A percentile compares a stretch with the other conserved stretches of the same genome.
phyloP scores from a whole-genome alignment of 1,140 invertebrate genomes.

The Centruroides sculpturatus region DNA sequence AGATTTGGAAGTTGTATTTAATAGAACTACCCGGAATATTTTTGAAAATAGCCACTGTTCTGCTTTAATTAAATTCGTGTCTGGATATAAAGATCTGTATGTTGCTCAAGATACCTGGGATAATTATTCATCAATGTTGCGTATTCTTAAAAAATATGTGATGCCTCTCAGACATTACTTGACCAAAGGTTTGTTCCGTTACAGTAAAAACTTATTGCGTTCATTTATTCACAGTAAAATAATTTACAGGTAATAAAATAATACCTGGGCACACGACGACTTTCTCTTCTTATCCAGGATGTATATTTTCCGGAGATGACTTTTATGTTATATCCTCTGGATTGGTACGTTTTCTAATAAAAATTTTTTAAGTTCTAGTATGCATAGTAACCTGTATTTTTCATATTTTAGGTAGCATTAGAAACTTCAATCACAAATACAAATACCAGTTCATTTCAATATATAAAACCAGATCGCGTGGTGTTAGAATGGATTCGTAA shows the following conservation, averaged over 20 bases:
- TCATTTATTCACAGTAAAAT: too few relatives aligned
- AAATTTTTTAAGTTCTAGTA: too few relatives aligned
- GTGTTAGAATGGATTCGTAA: conserved; percentile 61
- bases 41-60: conserved; percentile 38
- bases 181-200: too few relatives aligned
- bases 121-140: conserved; percentile 68
- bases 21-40: conserved; percentile 20
- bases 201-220: too few relatives aligned
- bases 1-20: conserved; percentile 43
- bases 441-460: conserved; percentile 43
- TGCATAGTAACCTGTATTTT: not conserved
- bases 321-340: conserved; percentile 57
- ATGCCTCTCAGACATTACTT: too few relatives aligned
- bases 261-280: conserved; percentile 51
- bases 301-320: conserved; percentile 73
- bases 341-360: conserved; percentile 30
- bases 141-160: conserved; percentile 69
- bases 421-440: conserved; percentile 61
- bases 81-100: conserved; percentile 38
- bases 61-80: conserved; percentile 43
- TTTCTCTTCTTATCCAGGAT: conserved; percentile 79
- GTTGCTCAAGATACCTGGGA: conserved; percentile 53
- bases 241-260: conserved; percentile 1
- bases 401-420: conserved; percentile 26
- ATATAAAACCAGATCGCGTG: conserved; percentile 40